Percentiles rank a stretch among this genome's conserved stretches.
Evolutionary conservation across 2,113 vertebrate genomes (phyloP).

Genomic region (Pluvialis apricaria): DNA sequence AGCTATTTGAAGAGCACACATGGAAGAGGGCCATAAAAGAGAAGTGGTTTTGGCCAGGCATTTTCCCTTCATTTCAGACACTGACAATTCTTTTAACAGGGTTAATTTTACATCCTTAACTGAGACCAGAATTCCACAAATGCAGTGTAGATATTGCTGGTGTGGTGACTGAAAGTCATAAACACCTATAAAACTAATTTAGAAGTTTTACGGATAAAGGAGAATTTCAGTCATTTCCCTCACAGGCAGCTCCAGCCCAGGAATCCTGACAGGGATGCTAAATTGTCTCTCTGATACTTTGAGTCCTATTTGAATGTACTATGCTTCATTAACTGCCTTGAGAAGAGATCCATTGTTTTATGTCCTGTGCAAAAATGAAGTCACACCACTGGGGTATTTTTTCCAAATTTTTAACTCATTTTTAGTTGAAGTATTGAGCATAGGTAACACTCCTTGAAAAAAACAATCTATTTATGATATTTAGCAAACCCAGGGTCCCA

Average conservation of each 20-base stretch:
- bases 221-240: neutral
- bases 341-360: neutral
- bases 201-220: neutral
- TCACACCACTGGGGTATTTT: neutral
- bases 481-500: neutral
- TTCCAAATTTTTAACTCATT: neutral
- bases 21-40: constrained; percentile 18
- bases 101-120: neutral
- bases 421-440: neutral
- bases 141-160: neutral
- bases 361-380: neutral
- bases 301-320: neutral
- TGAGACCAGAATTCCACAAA: neutral
- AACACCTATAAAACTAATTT: neutral
- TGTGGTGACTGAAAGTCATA: neutral
- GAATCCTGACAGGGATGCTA: neutral
- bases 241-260: neutral
- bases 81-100: neutral
- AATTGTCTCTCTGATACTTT: neutral
- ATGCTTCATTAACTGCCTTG: neutral
- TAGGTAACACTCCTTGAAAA: neutral
- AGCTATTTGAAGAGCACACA: constrained; percentile 7
- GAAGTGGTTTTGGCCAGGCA: neutral
- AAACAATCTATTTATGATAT: neutral
- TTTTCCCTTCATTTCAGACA: neutral